phyloP scores from a whole-genome alignment of 2,113 vertebrate species.

The Ictalurus punctatus region DNA sequence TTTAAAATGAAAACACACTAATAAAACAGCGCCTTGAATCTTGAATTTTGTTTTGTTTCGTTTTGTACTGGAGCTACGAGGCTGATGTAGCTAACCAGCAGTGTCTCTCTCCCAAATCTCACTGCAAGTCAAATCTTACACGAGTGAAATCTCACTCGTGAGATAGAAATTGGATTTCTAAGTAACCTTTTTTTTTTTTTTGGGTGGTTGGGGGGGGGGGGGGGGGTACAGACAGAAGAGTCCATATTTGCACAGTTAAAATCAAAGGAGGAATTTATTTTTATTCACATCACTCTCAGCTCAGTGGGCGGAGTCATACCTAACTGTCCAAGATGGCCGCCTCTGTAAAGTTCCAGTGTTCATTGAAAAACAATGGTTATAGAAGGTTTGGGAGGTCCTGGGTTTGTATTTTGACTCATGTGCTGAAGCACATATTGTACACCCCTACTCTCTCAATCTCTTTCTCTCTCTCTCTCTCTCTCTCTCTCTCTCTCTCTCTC shows the following conservation, averaged over 20 bases:
- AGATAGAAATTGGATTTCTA: no score
- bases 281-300: not conserved
- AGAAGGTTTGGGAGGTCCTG: constrained; percentile 36
- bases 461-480: not conserved
- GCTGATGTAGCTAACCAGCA: no score
- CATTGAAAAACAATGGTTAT: not conserved
- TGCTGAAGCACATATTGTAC: not conserved
- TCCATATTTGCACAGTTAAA: not conserved
- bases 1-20: no score
- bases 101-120: no score
- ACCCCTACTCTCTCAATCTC: not conserved
- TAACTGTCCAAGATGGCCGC: not conserved
- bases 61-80: no score
- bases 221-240: no score
- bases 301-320: not conserved
- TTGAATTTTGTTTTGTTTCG: not conserved
- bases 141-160: no score
- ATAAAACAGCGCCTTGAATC: not conserved
- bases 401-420: constrained; percentile 45
- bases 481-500: no score
- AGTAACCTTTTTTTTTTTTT: no score
- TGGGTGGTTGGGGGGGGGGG: no score
- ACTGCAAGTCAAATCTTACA: no score
- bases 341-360: not conserved
- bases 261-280: not conserved